A percentile compares a stretch with the other conserved stretches of the same genome.
Conservation (phyloP, 2,888 invertebrate species). For the Apeira syringaria region DNA sequence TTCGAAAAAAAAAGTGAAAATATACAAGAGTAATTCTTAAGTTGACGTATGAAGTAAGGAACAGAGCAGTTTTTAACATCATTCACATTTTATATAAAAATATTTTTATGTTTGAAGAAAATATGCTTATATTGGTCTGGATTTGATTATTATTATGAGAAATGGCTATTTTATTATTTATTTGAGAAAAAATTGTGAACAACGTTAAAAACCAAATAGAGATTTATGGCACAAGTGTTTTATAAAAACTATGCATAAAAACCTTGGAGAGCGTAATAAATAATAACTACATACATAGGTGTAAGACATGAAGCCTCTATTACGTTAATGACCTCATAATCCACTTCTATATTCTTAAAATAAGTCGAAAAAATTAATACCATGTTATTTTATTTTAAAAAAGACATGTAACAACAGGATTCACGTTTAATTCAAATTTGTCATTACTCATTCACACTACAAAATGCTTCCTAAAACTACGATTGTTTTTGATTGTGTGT, state of each 20-base stretch:
- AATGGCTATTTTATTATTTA: background rate
- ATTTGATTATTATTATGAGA: conserved; percentile 2
- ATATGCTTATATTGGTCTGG: conserved; percentile 14
- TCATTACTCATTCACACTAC: no score
- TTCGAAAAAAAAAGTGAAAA: no score
- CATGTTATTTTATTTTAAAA: no score
- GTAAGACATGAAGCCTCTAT: conserved; percentile 21
- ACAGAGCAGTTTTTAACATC: conserved; percentile 12
- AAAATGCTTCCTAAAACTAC: conserved; percentile 14
- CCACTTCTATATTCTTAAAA: no score
- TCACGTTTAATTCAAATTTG: no score
- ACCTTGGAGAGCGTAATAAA: conserved; percentile 26
- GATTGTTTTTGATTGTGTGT: conserved; percentile 14
- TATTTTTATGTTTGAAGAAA: conserved; percentile 23
- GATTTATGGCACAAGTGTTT: conserved; percentile 28
- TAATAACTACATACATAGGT: no score
- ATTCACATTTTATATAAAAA: conserved; percentile 25
- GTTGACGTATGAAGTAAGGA: conserved; percentile 12
- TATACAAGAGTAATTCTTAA: no score
- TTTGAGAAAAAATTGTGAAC: conserved; percentile 2
- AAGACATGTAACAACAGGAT: no score
- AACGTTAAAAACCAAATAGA: conserved; percentile 12
- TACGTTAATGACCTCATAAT: background rate
- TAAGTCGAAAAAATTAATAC: no score
- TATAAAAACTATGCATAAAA: conserved; percentile 17